Base-by-base conservation (phyloP, 2,797 vertebrate species). In the Apogon hyalosoma region DNA sequence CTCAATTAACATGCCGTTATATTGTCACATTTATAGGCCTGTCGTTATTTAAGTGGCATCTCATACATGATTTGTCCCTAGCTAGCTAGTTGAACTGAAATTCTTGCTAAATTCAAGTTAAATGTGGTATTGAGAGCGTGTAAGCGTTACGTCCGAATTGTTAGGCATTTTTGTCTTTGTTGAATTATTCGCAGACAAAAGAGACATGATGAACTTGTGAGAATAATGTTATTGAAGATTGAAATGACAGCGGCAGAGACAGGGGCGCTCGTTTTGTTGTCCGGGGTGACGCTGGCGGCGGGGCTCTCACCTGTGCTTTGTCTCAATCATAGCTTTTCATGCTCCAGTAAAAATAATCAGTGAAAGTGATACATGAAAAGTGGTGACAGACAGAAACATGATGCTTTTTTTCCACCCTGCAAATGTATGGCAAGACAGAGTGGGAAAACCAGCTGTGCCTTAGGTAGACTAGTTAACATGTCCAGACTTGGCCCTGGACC, bases 301-400 rank as follows among this genome's bases (percentile, higher is more conserved):
- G 73, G 46, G 43, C 33, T 62, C 66, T 72, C 75, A 75, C 78
- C 76, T 80, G 78, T n/a, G 75, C 79, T 87, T 87, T 88, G 82
- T 88, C 72, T 76, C 60, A 28, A 28, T 28, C 24, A 3, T 28
- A 28, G 24, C 24, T 28, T 28, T 28, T 28, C 24, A 28, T 28
- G 24, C 24, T 28, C 5, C 24, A 28, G 5, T 28, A 28, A 13
- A 10, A 42, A 0, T 1, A 8, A 14, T 16, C 47, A 0, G 12
- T 55, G 21, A n/a, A 2, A 21, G 11, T 19, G 36, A 9, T 24
- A 3, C 11, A n/a, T 11, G 5, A 11, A 6, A 40, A 47, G 19
- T 28, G 24, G 6, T 6, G 24, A 28, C 24, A 28, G 24, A 28
- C 24, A 28, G 24, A 28, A 28, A 28, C 6, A 28, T 28, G 24